Evolutionary conservation across 2,113 vertebrate genomes (phyloP).

Genomic region (Corydoras sp.): DNA sequence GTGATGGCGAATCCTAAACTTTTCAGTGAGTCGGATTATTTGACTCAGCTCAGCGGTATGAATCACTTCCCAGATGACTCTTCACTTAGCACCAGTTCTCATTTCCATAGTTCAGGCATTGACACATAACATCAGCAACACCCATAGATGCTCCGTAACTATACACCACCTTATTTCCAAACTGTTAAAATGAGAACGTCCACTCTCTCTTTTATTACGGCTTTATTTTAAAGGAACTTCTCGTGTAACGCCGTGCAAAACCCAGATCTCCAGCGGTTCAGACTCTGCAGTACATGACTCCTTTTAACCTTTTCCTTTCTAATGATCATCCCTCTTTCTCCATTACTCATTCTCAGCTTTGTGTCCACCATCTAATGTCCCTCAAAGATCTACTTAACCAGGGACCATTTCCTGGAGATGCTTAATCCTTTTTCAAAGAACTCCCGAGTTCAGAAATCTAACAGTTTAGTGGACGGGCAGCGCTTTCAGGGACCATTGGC

Average conservation of each 20-base stretch:
- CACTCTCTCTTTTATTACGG: too few relatives aligned
- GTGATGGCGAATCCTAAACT: too few relatives aligned
- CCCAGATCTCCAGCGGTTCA: not conserved
- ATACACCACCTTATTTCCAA: too few relatives aligned
- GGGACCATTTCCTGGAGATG: conserved; percentile 41
- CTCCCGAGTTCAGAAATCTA: conserved; percentile 36
- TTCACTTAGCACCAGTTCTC: too few relatives aligned
- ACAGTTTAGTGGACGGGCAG: conserved; percentile 32
- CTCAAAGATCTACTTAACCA: conserved; percentile 43
- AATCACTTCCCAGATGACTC: too few relatives aligned
- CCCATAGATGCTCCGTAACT: too few relatives aligned
- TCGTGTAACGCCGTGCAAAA: too few relatives aligned
- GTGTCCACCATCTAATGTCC: conserved; percentile 16
- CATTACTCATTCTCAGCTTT: conserved; percentile 6
- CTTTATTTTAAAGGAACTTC: not conserved
- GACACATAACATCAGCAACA: too few relatives aligned
- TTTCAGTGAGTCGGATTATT: too few relatives aligned
- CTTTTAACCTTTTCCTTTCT: conserved; percentile 35
- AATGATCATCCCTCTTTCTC: conserved; percentile 12
- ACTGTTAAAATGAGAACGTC: too few relatives aligned
- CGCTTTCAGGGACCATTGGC: conserved; percentile 36
- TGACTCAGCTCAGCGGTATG: too few relatives aligned
- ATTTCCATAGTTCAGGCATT: too few relatives aligned
- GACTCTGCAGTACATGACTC: conserved; percentile 32
- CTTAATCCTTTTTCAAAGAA: conserved; percentile 45